These are phyloP conservation scores for Bombyx mandarina DNA, from an alignment of 1,140 invertebrate species.

Conservation along the genomic window DNA sequence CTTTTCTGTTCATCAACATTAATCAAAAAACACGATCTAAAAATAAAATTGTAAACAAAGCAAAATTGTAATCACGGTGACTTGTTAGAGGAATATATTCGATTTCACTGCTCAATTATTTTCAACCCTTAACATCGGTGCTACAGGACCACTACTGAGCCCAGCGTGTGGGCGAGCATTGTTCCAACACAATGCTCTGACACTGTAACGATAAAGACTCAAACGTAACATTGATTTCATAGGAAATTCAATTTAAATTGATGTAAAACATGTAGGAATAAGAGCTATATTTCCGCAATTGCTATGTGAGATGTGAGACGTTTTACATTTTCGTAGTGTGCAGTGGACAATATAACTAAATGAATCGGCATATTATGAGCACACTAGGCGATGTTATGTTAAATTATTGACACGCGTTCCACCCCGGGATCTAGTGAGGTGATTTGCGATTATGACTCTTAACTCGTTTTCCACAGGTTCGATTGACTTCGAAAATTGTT, in stretches of 20 bases:
- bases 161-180: constrained; percentile 24
- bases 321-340: too few species aligned
- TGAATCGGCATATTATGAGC: constrained; percentile 39
- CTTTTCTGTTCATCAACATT: too few species aligned
- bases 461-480: neutral
- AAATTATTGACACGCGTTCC: constrained; percentile 27
- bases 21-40: too few species aligned
- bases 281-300: too few species aligned
- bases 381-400: constrained; percentile 21
- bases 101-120: constrained; percentile 2
- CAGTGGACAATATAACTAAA: constrained; percentile 7
- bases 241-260: too few species aligned
- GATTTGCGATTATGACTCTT: constrained; percentile 12
- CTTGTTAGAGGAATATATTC: too few species aligned
- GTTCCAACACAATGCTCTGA: constrained; percentile 20
- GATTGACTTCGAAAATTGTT: too few species aligned
- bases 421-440: neutral
- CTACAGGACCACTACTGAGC: constrained; percentile 21
- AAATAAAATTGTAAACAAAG: neutral
- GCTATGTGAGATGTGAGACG: too few species aligned
- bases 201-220: neutral
- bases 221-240: too few species aligned
- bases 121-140: constrained; percentile 21
- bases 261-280: too few species aligned
- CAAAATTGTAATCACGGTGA: too few species aligned